Conservation (phyloP, 1,140 invertebrate genomes). For the Potamilus streckersoni region DNA sequence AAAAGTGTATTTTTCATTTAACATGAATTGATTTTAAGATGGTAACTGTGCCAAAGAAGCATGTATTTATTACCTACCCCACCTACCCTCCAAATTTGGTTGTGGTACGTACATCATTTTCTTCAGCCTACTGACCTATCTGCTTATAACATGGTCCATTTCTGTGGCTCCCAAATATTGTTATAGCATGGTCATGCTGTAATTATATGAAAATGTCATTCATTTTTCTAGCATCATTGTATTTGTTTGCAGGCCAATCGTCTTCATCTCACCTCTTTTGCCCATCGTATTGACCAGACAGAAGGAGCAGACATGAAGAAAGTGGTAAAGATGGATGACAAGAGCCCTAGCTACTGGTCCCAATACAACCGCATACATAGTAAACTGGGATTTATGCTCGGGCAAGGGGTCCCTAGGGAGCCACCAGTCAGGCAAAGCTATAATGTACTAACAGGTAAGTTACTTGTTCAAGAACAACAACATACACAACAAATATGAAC, state of each 20-base stretch:
- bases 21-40: no score
- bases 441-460: constrained; percentile 53
- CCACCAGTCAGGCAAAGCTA: constrained; percentile 47
- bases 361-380: constrained; percentile 52
- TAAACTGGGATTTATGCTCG: constrained; percentile 47
- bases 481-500: constrained; percentile 52
- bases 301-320: constrained; percentile 43
- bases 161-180: no score
- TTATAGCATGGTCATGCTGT: no score
- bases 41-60: no score
- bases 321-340: constrained; percentile 26
- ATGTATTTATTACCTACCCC: no score
- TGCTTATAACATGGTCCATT: no score
- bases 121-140: no score
- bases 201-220: no score
- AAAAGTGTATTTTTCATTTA: no score
- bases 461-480: constrained; percentile 33
- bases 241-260: constrained; percentile 40
- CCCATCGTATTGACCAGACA: constrained; percentile 47
- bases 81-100: no score
- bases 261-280: constrained; percentile 45
- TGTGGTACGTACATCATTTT: no score
- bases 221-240: not conserved
- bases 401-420: constrained; percentile 41
- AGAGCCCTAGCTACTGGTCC: constrained; percentile 41